Evolutionary conservation across 2,888 invertebrate species (phyloP).

Genomic region (Lampropteryx suffumata): DNA sequence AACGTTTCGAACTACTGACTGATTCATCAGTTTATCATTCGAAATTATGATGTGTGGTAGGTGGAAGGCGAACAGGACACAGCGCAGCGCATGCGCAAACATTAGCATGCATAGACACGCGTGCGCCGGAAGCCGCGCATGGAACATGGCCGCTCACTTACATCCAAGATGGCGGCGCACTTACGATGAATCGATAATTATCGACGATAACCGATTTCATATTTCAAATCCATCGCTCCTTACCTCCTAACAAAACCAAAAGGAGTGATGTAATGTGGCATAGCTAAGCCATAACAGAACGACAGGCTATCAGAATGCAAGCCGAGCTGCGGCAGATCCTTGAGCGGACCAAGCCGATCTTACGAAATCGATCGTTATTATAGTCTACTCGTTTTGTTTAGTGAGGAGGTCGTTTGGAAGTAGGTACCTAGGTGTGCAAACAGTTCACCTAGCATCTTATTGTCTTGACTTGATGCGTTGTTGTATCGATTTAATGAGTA

Average conservation of each 20-base stretch:
- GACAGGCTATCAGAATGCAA: constrained; percentile 57
- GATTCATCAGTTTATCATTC: not conserved
- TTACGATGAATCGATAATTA: constrained; percentile 79
- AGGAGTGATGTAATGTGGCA: constrained; percentile 78
- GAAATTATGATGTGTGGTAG: constrained; percentile 5
- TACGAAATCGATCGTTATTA: constrained; percentile 51
- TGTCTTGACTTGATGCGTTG: too few species aligned
- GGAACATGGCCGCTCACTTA: constrained; percentile 72
- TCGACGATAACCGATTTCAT: constrained; percentile 76
- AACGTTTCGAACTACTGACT: not conserved
- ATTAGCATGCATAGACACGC: constrained; percentile 78
- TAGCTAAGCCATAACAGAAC: constrained; percentile 58
- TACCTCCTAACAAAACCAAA: constrained; percentile 59
- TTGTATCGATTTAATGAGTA: too few species aligned
- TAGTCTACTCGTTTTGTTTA: constrained; percentile 58
- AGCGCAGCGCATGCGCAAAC: constrained; percentile 60
- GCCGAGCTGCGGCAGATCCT: constrained; percentile 55
- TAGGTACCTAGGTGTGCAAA: constrained; percentile 33
- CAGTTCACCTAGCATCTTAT: too few species aligned
- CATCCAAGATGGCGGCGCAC: constrained; percentile 76
- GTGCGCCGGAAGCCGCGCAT: constrained; percentile 76
- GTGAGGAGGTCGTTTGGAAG: constrained; percentile 61
- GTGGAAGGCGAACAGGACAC: constrained; percentile 51
- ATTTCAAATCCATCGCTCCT: constrained; percentile 69
- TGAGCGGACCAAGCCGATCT: constrained; percentile 59